These are phyloP conservation scores for Halcyon senegalensis DNA, from an alignment of 2,113 vertebrate genomes.

Conservation along the genomic window DNA sequence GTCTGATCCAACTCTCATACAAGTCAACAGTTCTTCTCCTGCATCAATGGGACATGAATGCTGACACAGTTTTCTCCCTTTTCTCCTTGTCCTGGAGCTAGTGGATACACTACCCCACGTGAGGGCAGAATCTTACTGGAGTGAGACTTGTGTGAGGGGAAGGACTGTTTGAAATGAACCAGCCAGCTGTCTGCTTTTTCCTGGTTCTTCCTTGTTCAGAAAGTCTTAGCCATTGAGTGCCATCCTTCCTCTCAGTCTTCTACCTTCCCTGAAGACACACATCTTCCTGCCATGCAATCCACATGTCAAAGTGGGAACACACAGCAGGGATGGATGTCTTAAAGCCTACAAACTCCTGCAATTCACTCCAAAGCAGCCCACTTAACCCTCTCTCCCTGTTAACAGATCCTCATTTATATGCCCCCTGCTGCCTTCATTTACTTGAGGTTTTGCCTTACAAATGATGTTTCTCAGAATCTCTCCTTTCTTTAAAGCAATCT, in stretches of 20 bases:
- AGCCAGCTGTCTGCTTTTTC: not conserved
- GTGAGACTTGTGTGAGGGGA: not conserved
- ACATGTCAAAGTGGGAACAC: not conserved
- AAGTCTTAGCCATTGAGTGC: not conserved
- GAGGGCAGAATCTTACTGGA: not conserved
- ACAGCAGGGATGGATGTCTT: not conserved
- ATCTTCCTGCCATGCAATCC: not conserved
- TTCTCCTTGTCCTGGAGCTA: not conserved
- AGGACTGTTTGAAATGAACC: not conserved
- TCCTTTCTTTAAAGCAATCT: not conserved
- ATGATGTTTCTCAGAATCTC: not conserved
- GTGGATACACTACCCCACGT: not conserved
- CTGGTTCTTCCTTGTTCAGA: not conserved
- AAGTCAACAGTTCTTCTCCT: not conserved
- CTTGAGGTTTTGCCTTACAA: not conserved
- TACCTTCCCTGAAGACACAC: not conserved
- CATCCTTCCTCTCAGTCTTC: not conserved
- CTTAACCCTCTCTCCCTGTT: not conserved
- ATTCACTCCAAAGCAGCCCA: not conserved
- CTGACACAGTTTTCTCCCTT: fast-evolving
- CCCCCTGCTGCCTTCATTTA: not conserved
- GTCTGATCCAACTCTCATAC: not conserved
- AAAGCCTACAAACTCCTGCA: not conserved
- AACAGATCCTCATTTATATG: not conserved
- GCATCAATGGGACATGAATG: fast-evolving